Conservation (phyloP, 1,140 invertebrate genomes). For the Ips typographus region DNA sequence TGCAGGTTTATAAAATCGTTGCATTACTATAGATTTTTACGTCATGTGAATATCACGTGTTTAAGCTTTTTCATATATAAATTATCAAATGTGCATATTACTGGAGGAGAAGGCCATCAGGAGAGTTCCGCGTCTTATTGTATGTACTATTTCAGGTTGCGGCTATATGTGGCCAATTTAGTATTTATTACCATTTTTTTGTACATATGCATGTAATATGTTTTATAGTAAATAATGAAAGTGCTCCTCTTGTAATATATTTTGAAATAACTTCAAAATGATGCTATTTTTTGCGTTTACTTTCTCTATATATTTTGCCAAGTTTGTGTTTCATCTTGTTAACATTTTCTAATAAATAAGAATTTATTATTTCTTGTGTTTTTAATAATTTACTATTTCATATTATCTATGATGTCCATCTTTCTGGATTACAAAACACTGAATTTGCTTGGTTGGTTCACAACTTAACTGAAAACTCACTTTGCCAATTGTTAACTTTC, state of each 20-base stretch:
- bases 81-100: neutral
- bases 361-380: conserved; percentile 27
- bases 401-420: too few species aligned
- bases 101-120: conserved; percentile 3
- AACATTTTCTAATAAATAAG: conserved; percentile 35
- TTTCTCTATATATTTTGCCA: conserved; percentile 3
- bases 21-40: too few species aligned
- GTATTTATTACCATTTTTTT: neutral
- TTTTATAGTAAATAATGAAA: conserved; percentile 7
- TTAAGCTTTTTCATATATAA: neutral
- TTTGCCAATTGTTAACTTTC: too few species aligned
- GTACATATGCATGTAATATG: conserved; percentile 4
- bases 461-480: too few species aligned
- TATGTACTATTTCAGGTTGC: neutral
- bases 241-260: conserved; percentile 11
- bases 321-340: conserved; percentile 26
- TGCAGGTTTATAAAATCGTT: neutral
- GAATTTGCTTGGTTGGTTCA: too few species aligned
- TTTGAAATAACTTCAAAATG: conserved; percentile 5
- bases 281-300: neutral
- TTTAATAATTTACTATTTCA: neutral
- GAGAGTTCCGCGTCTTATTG: neutral
- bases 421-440: too few species aligned
- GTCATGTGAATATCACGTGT: neutral
- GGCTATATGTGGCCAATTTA: neutral